A percentile compares a stretch with the other conserved stretches of the same genome.
phyloP scores from a whole-genome alignment of 2,113 vertebrate species.

The Micronycteris hirsuta region DNA sequence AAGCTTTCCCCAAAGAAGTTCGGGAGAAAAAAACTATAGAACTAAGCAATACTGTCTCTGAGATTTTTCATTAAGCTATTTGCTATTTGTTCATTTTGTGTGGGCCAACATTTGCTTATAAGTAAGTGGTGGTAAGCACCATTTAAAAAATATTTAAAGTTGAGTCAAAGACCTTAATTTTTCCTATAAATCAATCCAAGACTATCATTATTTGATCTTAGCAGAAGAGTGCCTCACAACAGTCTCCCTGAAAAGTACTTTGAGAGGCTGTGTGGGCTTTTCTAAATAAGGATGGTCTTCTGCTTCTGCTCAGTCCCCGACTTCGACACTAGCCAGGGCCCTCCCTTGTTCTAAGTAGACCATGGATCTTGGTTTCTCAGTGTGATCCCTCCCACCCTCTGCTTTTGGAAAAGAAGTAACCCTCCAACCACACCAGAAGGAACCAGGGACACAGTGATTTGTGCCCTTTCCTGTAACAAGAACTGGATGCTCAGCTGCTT shows the following conservation, averaged over 20 bases:
- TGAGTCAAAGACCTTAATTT: slow-evolving; percentile 12
- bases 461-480: background rate
- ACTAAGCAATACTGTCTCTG: background rate
- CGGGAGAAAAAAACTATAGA: background rate
- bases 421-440: background rate
- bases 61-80: background rate
- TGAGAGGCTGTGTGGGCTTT: background rate
- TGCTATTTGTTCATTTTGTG: background rate
- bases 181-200: background rate
- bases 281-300: background rate
- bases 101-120: background rate
- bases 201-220: background rate
- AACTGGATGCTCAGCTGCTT: background rate
- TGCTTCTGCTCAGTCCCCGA: background rate
- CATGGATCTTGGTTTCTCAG: background rate
- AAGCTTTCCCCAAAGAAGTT: background rate
- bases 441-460: background rate
- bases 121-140: background rate
- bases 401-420: background rate
- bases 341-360: background rate
- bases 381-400: background rate
- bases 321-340: background rate
- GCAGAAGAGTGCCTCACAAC: background rate
- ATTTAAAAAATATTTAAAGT: slow-evolving; percentile 8
- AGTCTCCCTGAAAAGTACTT: background rate